These are phyloP conservation scores for Echinarachnius parma DNA, from an alignment of 53 echinoderm and acorn worm genomes.

Conservation along the genomic window DNA sequence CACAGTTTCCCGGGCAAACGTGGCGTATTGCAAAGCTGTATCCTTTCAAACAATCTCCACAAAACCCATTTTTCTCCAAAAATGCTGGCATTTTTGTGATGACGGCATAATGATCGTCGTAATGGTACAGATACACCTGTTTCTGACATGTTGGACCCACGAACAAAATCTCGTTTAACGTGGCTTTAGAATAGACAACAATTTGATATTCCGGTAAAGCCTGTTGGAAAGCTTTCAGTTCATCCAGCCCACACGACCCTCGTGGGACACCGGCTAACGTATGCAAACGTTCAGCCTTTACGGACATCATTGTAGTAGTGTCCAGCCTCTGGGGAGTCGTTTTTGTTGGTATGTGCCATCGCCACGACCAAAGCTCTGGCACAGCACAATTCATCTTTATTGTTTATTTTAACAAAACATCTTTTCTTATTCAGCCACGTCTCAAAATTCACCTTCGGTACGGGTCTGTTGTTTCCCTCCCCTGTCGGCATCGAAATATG, in stretches of 20 bases:
- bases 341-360: no score
- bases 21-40: neutral
- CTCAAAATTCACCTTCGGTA: no score
- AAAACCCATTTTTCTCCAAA: neutral
- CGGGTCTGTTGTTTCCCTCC: no score
- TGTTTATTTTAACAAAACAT: no score
- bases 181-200: neutral
- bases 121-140: neutral
- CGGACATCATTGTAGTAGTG: no score
- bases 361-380: no score
- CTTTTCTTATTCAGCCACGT: no score
- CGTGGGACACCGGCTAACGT: no score
- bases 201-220: conserved; percentile 14
- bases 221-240: neutral
- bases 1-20: neutral
- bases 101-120: neutral
- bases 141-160: neutral
- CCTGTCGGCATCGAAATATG: no score
- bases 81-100: neutral
- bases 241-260: conserved; percentile 15
- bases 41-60: neutral
- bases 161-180: neutral
- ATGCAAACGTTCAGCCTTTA: no score
- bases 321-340: no score
- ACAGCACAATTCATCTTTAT: no score